Evolutionary conservation across 92 coral and sea anemone species (phyloP), one percentile per base, ranked within the genome.

Genomic region (Palythoa grandiflora): DNA sequence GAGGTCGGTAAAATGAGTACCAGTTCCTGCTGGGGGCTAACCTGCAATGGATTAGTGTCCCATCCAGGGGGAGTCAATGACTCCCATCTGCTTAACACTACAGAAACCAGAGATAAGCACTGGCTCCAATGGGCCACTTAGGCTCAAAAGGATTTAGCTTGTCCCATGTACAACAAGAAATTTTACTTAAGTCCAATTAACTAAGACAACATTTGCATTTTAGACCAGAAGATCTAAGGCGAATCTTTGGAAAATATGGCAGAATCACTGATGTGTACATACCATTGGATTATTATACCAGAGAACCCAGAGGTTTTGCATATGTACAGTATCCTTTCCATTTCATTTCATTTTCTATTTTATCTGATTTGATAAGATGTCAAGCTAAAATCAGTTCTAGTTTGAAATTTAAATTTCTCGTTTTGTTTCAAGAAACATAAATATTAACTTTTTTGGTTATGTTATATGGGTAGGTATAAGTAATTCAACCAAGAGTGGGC

Each of bases 271-370:
- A 96, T 72, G 98, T 96, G 13, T 96, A 96, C 53, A 95, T 96
- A 37, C 98, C 98, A 7, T 83, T 89, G 85, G 98, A 96, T 73
- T 93, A 94, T 91, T 96, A 93, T 94, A 94, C 95, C 37, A 92
- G 98, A 80, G 98, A 96, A 87, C 94, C 96, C 16, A 90, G 98
- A 84, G 98, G 98, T 84, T 96, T 96, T 92, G 81, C 98, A 21
- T 96, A 96, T 83, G 98, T 96, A 89, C 98, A 96, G 92, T 96
- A 96, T 96, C 98, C 98, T 96, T 96, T 96, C 76, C 53, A 55
- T 63, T 47, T 83, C 72, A 72, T 60, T 47, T 63, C 72, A 72
- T 60, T 47, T 63, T 63, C 35, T 63, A n/a, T 63, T 63, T 63
- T 20, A 16, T 28, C 54, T 79, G 48, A 7, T 50, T 76, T 12